phyloP scores from a whole-genome alignment of 2,888 invertebrate genomes.

The Tillus elongatus region DNA sequence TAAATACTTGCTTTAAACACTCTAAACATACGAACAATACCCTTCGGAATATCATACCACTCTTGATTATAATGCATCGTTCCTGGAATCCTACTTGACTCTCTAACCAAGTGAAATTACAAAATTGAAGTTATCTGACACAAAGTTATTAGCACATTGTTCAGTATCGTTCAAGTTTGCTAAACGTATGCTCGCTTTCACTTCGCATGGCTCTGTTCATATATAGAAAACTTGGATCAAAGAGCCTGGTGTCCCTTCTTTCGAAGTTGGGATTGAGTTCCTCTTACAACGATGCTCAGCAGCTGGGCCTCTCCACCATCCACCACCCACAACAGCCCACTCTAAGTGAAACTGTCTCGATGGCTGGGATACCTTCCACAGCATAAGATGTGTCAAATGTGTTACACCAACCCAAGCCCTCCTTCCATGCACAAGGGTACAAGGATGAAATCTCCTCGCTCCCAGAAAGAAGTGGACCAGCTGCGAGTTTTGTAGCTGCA shows the following conservation, averaged over 20 bases:
- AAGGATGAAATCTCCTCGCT: not conserved
- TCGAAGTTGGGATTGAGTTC: not conserved
- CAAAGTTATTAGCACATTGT: too few relatives aligned
- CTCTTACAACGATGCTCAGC: conserved; percentile 1
- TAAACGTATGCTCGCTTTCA: not conserved
- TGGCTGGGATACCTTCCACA: too few relatives aligned
- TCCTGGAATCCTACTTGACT: too few relatives aligned
- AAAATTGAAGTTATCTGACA: too few relatives aligned
- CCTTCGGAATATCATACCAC: too few relatives aligned
- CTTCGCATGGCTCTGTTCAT: not conserved
- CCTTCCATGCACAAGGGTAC: not conserved
- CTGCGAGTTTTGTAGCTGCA: not conserved
- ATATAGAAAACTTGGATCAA: not conserved
- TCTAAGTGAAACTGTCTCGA: too few relatives aligned
- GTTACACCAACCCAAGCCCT: not conserved
- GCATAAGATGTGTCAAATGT: too few relatives aligned
- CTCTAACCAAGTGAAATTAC: too few relatives aligned
- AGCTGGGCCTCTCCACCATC: not conserved
- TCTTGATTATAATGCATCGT: too few relatives aligned
- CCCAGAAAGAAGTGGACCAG: conserved; percentile 1
- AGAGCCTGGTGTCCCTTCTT: not conserved
- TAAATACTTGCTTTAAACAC: too few relatives aligned
- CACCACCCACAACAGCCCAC: not conserved
- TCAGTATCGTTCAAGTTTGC: too few relatives aligned
- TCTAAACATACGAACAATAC: too few relatives aligned